A percentile compares a stretch with the other conserved stretches of the same genome.
phyloP scores from a whole-genome alignment of 2,888 invertebrate species.

The Melanchra persicariae region DNA sequence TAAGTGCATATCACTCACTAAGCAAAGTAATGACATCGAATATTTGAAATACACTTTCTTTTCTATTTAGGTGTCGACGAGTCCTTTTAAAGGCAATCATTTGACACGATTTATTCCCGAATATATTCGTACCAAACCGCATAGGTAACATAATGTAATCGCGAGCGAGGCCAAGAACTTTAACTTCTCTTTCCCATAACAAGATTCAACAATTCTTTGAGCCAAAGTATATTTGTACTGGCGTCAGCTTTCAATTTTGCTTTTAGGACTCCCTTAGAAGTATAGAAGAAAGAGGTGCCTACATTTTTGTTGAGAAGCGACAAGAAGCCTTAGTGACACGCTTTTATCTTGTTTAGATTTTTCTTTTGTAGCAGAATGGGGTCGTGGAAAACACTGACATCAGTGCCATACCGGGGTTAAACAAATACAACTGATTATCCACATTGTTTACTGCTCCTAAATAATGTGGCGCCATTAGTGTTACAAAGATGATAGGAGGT shows the following conservation, averaged over 20 bases:
- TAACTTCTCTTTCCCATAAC: background rate
- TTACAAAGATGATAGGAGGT: slow-evolving; percentile 25
- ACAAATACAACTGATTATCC: slow-evolving; percentile 25
- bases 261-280: slow-evolving; percentile 5
- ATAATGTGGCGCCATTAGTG: slow-evolving; percentile 31
- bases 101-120: background rate
- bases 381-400: slow-evolving; percentile 18
- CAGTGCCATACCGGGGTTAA: slow-evolving; percentile 1
- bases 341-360: slow-evolving; percentile 36
- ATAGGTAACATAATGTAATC: background rate
- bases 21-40: no score
- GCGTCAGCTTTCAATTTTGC: slow-evolving; percentile 17
- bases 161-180: slow-evolving; percentile 10
- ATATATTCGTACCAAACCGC: background rate
- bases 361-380: slow-evolving; percentile 28
- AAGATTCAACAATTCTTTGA: slow-evolving; percentile 6
- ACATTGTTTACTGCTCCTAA: slow-evolving; percentile 21
- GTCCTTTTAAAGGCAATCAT: background rate
- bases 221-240: slow-evolving; percentile 1
- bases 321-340: slow-evolving; percentile 4
- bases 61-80: no score
- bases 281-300: background rate
- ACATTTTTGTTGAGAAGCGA: background rate
- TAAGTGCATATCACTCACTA: no score
- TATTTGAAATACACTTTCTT: no score